Evolutionary conservation across 2,797 vertebrate species (phyloP).

Genomic region (Hydrophis major): DNA sequence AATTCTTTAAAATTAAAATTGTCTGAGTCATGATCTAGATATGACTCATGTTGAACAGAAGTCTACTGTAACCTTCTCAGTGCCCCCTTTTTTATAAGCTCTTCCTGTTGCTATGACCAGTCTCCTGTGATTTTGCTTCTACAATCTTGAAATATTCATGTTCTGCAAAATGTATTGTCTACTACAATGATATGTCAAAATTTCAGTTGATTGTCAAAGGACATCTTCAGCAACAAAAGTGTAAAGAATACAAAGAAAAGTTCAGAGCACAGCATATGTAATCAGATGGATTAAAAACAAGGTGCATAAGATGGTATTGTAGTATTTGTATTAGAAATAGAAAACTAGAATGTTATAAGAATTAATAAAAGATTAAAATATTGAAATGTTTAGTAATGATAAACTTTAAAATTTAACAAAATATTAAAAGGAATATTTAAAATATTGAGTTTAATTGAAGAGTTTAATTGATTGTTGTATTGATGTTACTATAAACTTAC

Average conservation of each 20-base stretch:
- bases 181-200: slow-evolving; percentile 3
- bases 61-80: background rate
- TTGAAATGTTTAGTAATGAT: too few species aligned
- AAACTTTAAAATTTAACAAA: too few species aligned
- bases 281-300: background rate
- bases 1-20: background rate
- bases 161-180: background rate
- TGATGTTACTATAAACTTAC: too few species aligned
- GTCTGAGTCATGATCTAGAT: background rate
- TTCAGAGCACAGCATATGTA: rapidly evolving
- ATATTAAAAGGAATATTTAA: too few species aligned
- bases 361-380: too few species aligned
- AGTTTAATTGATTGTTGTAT: too few species aligned
- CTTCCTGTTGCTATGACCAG: background rate
- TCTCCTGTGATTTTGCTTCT: background rate
- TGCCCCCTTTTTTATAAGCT: background rate
- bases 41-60: background rate
- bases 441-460: too few species aligned
- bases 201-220: background rate
- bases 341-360: too few species aligned
- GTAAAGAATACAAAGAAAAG: background rate
- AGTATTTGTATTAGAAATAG: too few species aligned
- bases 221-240: background rate
- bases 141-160: background rate
- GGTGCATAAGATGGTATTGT: too few species aligned